Conservation (phyloP, 2,113 vertebrate species). For the Microtus montanus region DNA sequence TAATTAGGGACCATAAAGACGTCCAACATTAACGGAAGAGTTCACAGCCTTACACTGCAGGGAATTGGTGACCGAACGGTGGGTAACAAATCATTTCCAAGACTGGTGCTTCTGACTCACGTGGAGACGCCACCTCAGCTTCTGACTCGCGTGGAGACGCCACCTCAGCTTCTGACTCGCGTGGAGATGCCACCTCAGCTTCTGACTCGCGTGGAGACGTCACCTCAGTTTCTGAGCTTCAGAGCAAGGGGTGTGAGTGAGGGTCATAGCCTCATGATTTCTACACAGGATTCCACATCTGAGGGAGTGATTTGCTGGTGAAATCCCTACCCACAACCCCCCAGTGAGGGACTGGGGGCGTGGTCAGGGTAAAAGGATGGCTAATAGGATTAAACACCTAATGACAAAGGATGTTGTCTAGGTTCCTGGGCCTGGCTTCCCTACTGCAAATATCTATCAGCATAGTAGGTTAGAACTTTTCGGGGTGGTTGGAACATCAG, state of each 20-base stretch:
- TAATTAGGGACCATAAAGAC: neutral
- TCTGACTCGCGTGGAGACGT: neutral
- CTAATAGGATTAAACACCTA: neutral
- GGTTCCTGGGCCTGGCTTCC: neutral
- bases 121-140: too few relatives aligned
- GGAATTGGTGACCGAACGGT: neutral
- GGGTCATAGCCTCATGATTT: neutral
- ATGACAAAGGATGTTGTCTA: neutral
- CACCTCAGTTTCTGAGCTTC: neutral
- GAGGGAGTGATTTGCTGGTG: neutral
- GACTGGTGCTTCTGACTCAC: neutral
- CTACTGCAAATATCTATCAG: neutral
- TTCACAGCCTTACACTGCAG: neutral
- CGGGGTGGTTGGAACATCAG: neutral
- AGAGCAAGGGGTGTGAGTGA: neutral
- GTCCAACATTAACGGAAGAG: neutral
- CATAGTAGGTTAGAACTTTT: neutral
- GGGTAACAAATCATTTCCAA: neutral
- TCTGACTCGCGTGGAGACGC: too few relatives aligned
- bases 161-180: neutral
- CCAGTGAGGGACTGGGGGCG: neutral
- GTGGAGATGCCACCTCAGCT: too few relatives aligned
- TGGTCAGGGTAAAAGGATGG: neutral
- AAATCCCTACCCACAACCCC: neutral
- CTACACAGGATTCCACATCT: neutral